phyloP scores from a whole-genome alignment of 2,113 vertebrate genomes.

The Corynorhinus townsendii region DNA sequence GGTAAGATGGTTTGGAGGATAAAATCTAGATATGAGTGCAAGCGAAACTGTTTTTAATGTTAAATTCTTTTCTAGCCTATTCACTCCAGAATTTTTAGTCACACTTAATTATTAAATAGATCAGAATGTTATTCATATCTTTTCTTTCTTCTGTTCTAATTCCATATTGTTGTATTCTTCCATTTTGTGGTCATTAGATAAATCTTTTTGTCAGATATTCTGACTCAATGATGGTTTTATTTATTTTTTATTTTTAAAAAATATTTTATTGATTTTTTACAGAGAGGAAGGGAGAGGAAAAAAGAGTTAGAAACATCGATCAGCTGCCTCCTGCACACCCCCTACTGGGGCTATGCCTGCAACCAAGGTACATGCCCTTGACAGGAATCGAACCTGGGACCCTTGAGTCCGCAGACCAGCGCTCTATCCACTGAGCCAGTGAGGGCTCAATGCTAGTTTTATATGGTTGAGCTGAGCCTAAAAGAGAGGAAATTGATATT shows the following conservation, averaged over 20 bases:
- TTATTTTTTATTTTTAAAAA: no score
- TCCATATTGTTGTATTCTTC: neutral
- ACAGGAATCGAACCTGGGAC: no score
- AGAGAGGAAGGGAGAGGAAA: no score
- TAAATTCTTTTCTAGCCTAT: neutral
- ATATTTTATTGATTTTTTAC: no score
- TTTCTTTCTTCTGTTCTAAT: neutral
- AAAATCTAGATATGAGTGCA: neutral
- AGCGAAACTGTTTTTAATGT: neutral
- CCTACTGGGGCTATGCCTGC: no score
- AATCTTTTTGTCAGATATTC: neutral
- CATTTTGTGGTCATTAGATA: neutral
- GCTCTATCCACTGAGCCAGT: no score
- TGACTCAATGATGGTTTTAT: neutral
- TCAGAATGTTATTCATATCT: neutral
- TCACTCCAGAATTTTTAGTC: conserved; percentile 18
- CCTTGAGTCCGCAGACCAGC: no score
- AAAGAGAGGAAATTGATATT: neutral
- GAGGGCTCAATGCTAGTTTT: neutral
- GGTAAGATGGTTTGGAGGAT: neutral
- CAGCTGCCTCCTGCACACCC: no score
- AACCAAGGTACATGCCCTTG: no score
- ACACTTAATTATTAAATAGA: neutral
- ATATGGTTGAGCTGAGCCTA: neutral
- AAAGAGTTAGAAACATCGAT: no score